Conservation (phyloP, 2,113 vertebrate species). For the Gymnorhina tibicen region DNA sequence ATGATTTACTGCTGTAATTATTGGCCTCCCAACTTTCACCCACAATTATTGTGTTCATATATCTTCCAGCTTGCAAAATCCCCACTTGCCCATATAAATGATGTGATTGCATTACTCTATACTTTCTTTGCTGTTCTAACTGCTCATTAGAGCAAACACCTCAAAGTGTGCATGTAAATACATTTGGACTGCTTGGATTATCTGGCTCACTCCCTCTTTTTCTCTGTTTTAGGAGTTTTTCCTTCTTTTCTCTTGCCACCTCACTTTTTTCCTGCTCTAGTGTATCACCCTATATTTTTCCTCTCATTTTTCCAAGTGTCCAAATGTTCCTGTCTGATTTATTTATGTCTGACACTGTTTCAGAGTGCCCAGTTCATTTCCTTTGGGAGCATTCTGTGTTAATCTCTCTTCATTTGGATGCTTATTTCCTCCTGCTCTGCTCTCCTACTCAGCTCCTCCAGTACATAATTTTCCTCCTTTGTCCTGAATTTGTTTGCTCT, state of each 20-base stretch:
- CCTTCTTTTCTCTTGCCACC: neutral
- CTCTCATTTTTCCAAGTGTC: conserved; percentile 27
- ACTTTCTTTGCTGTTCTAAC: conserved; percentile 14
- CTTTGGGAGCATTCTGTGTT: neutral
- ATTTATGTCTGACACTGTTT: conserved; percentile 40
- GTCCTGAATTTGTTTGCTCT: neutral
- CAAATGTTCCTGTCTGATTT: conserved; percentile 13
- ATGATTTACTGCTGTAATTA: conserved; percentile 61
- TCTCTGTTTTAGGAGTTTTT: neutral
- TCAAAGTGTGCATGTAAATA: conserved; percentile 18
- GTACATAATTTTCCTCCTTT: neutral
- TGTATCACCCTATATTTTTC: neutral
- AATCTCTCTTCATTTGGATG: conserved; percentile 23
- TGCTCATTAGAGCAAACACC: conserved; percentile 39
- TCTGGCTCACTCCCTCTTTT: neutral
- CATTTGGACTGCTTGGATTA: neutral
- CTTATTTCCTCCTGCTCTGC: neutral
- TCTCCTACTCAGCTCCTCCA: neutral
- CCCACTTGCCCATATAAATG: conserved; percentile 11
- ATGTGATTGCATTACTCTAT: conserved; percentile 2
- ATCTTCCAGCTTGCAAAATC: conserved; percentile 38
- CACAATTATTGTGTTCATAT: conserved; percentile 31
- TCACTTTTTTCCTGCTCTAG: neutral
- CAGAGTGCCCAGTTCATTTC: conserved; percentile 21
- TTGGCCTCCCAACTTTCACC: conserved; percentile 37